Evolutionary conservation across 2,888 invertebrate species (phyloP).

Genomic region (Eulithis prunata): DNA sequence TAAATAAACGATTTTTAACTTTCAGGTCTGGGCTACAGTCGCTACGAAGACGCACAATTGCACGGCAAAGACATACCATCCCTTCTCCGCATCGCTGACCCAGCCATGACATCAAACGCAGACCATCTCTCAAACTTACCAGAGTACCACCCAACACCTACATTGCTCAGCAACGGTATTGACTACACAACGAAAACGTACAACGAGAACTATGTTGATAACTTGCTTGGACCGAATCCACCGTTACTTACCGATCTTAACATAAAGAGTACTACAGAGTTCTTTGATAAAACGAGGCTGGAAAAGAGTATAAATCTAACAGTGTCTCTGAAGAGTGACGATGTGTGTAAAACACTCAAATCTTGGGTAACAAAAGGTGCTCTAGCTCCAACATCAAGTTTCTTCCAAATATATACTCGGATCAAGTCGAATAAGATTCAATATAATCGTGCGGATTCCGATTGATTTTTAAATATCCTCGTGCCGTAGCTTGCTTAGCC

Average conservation of each 20-base stretch:
- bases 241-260: conserved; percentile 62
- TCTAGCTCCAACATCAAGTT: conserved; percentile 59
- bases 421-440: conserved; percentile 61
- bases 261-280: conserved; percentile 51
- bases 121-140: conserved; percentile 55
- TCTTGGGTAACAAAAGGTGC: conserved; percentile 58
- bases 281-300: conserved; percentile 54
- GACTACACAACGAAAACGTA: conserved; percentile 66
- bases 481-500: no score
- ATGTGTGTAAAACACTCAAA: conserved; percentile 60
- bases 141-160: conserved; percentile 57
- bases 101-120: conserved; percentile 46
- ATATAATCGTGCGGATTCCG: conserved; percentile 44
- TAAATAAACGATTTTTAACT: neutral
- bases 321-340: conserved; percentile 56
- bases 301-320: conserved; percentile 59
- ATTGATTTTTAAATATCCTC: conserved; percentile 28
- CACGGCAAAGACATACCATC: conserved; percentile 65
- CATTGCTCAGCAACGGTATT: conserved; percentile 57
- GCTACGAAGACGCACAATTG: conserved; percentile 55
- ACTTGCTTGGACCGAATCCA: conserved; percentile 64
- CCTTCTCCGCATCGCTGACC: conserved; percentile 59
- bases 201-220: conserved; percentile 59
- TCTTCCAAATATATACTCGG: conserved; percentile 62
- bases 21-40: conserved; percentile 67